Evolutionary conservation across 2,888 invertebrate species (phyloP).

Genomic region (Drosophila emarginata): DNA sequence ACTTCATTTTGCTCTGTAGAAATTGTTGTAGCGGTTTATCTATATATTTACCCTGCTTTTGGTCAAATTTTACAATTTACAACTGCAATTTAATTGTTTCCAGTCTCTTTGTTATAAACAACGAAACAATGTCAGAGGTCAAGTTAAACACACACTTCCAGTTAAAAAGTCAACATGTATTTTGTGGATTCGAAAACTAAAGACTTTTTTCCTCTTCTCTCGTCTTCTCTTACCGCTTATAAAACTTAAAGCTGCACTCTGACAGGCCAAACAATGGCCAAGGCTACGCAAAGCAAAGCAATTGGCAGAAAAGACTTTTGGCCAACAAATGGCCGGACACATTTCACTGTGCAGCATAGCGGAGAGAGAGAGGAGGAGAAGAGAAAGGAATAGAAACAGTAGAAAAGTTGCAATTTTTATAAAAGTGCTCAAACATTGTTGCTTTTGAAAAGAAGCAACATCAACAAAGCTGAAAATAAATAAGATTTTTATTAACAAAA

Average conservation of each 20-base stretch:
- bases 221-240: neutral
- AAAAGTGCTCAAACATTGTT: neutral
- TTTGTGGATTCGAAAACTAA: neutral
- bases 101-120: neutral
- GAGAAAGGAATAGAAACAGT: neutral
- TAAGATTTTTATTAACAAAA: neutral
- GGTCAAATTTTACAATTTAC: neutral
- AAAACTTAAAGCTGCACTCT: slow-evolving; percentile 5
- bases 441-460: neutral
- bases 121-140: neutral
- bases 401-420: neutral
- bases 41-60: neutral
- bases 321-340: neutral
- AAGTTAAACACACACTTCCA: neutral
- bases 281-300: neutral
- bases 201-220: neutral
- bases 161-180: neutral
- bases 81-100: neutral
- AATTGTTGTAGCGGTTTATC: neutral
- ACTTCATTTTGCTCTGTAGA: too few species aligned
- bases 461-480: neutral
- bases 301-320: slow-evolving; percentile 4
- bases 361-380: neutral
- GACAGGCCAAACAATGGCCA: neutral
- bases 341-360: neutral